phyloP scores from a whole-genome alignment of 2,888 invertebrate genomes.

The Adelognathus sp. region DNA sequence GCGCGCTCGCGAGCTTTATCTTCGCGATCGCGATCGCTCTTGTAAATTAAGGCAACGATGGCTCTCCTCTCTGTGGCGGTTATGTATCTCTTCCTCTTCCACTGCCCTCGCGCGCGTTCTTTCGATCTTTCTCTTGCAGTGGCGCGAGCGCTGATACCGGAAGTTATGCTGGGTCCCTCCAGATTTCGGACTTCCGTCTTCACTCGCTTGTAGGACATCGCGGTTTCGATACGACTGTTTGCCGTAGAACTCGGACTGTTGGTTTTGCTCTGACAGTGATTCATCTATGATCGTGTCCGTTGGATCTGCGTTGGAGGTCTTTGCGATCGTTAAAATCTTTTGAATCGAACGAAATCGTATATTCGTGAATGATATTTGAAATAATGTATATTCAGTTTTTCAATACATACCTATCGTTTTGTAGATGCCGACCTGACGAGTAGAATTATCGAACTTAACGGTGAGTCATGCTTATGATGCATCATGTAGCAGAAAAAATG shows the following conservation, averaged over 20 bases:
- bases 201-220: neutral
- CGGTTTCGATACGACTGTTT: neutral
- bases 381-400: no score
- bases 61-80: conserved; percentile 31
- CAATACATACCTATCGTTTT: no score
- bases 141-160: conserved; percentile 40
- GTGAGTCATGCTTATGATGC: no score
- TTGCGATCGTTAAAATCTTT: no score
- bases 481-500: no score
- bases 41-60: conserved; percentile 68
- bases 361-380: no score
- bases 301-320: no score
- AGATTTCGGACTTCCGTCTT: neutral
- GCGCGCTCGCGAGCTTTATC: conserved; percentile 68
- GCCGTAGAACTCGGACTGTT: neutral
- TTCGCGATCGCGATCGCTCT: conserved; percentile 72
- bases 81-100: conserved; percentile 13
- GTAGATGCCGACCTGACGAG: no score
- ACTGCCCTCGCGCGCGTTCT: conserved; percentile 26
- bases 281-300: no score
- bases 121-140: conserved; percentile 34
- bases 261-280: no score
- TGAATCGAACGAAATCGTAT: no score
- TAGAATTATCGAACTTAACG: no score
- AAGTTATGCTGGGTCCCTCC: conserved; percentile 25